These are phyloP conservation scores for Monopis laevigella DNA, from an alignment of 2,888 invertebrate genomes.

Conservation along the genomic window DNA sequence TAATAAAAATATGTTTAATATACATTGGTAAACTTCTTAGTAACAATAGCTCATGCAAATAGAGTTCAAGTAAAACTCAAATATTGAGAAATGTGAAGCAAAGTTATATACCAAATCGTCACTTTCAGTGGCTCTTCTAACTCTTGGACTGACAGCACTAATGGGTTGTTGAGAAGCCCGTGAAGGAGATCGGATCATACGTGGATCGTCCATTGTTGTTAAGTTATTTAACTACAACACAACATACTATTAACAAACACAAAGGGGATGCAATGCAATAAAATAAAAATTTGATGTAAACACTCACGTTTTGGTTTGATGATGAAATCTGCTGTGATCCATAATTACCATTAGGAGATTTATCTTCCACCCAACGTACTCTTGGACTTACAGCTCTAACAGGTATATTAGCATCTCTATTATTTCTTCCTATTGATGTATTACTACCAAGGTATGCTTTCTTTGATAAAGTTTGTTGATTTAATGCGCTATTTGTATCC, in stretches of 20 bases:
- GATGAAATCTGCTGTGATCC: constrained; percentile 47
- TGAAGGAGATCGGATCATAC: constrained; percentile 47
- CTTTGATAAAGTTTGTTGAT: constrained; percentile 53
- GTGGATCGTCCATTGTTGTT: constrained; percentile 49
- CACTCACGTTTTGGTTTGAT: constrained; percentile 59
- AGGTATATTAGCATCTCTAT: constrained; percentile 56
- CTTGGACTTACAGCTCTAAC: constrained; percentile 62
- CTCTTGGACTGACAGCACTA: constrained; percentile 58
- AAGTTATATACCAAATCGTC: constrained; percentile 43
- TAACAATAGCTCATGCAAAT: no score
- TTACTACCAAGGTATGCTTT: constrained; percentile 63
- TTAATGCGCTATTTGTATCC: constrained; percentile 50
- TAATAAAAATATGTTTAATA: no score
- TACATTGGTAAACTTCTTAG: no score
- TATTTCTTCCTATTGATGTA: constrained; percentile 55
- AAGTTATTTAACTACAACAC: constrained; percentile 37
- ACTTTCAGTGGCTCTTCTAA: constrained; percentile 50
- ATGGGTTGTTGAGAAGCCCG: constrained; percentile 56
- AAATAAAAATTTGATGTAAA: background rate
- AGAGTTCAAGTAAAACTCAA: background rate
- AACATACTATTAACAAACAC: no score
- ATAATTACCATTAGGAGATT: constrained; percentile 40
- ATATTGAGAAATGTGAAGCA: background rate
- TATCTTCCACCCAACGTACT: constrained; percentile 60
- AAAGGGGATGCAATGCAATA: background rate